Evolutionary conservation across 2,888 invertebrate species (phyloP), one percentile per base, ranked within the genome.

Genomic region (Alloscopus bannaensis): DNA sequence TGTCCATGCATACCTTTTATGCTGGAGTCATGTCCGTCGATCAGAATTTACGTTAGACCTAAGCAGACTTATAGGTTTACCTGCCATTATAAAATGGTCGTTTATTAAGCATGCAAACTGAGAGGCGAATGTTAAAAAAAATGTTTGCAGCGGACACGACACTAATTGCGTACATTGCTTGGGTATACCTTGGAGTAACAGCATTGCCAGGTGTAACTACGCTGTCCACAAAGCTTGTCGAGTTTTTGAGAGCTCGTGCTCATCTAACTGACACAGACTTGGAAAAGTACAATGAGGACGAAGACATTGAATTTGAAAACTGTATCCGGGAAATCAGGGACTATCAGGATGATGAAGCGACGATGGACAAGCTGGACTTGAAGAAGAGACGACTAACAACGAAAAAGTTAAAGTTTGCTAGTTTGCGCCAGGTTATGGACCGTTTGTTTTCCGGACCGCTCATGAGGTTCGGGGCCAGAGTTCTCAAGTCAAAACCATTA

Each of bases 241-340:
- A 76, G 8, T 76, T 68, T 28, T 57, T 76, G 20, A 65, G 66
- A 26, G 68, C 31, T 1, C 59, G 76, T 28, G 13, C 57, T 1
- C 31, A 76, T 24, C 20, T 76, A 3, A 52, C 76, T 3, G 66
- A 76, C 3, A 13, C 52, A 16, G 77, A 77, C 1, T 18, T 77
- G 42, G 77, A 70, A 55, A 77, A 77, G 45, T 77, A 70, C 16
- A 70, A 77, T 40, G 77, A 77, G 26, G 77, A 77, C 16, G 69
- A 77, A 20, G 77, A 77, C 29, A 42, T 77, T 18, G 77, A 77
- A 26, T 77, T 77, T 70, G 77, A 77, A 28, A 64, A 70, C 20
- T 77, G 77, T 20, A 55, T 77, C 28, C 28, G 55, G 16, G 64
- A 77, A 57, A 52, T 77, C 6, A 62, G 28, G 16, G 77, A 77